Base-by-base conservation (phyloP, 2,888 invertebrate genomes). In the Ryuthela nishihirai region DNA sequence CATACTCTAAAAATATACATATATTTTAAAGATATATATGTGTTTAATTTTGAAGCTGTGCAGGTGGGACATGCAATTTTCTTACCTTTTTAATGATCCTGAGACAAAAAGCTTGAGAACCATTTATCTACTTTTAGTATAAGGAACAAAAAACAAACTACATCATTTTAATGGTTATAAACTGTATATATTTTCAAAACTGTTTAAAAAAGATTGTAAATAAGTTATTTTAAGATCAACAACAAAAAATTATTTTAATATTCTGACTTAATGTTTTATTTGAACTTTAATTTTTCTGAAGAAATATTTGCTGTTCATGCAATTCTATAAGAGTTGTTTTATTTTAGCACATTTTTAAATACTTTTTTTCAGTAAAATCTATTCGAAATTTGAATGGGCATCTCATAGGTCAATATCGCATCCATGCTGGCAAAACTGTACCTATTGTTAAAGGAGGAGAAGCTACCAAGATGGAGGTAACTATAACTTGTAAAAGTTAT, bases 361-460 rank as follows among this genome's bases (percentile, higher is more conserved):
- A 26, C 18, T 44, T 42, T 36, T 26, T 44, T 68, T 20, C 67
- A 68, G 78, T 99, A 26, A 98, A 97, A 77, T 89, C 97, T 5
- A 99, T 99, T 71, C 83, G 98, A 64, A 99, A 99, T 79, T 81
- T 99, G 65, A 99, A 99, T 76, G 99, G 99, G 1, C 99, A 99
- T 76, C 97, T 97, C n/a, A 97, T 99, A 70, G 90, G 92, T 62
- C 95, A 93, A n/a, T 99, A 99, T 75, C 85, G 93, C 50, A 80
- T 81, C 56, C 81, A 82, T 70, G 93, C 97, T 46, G 99, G 99
- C 1, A 99, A 99, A 78, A 98, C 99, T 1, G 99, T 99, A 43
- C 99, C 99, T 0, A 99, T 99, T 69, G 99, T 99, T 0, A 97
- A 95, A 75, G 98, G 99, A 2, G 98, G 98, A 0, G 98, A 99